Conservation (phyloP, 2,888 invertebrate genomes). For the Argyresthia goedartella region DNA sequence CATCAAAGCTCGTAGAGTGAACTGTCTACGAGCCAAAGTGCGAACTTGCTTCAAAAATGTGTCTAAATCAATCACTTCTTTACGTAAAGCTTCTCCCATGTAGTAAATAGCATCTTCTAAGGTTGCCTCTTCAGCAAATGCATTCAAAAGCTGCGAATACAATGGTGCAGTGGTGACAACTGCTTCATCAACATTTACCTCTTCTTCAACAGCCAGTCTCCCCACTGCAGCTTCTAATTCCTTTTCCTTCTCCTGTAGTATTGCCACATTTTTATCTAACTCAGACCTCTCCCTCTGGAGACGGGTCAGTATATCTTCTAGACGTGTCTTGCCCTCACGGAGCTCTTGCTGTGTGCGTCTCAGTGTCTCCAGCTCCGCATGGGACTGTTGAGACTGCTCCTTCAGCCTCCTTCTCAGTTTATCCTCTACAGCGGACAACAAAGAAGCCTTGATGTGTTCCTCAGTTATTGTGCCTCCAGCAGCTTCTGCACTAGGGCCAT, state of each 20-base stretch:
- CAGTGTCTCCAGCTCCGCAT: conserved; percentile 92
- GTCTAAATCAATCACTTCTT: conserved; percentile 94
- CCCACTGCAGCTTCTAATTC: conserved; percentile 87
- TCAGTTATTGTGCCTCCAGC: conserved; percentile 90
- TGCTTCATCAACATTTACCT: conserved; percentile 95
- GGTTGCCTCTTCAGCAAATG: conserved; percentile 98
- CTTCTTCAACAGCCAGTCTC: conserved; percentile 81
- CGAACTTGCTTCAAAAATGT: conserved; percentile 97
- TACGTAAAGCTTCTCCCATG: conserved; percentile 93
- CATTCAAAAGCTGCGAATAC: conserved; percentile 94
- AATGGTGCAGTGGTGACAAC: conserved; percentile 96
- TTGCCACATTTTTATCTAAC: conserved; percentile 84
- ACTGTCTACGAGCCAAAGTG: conserved; percentile 94
- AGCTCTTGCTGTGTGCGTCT: conserved; percentile 89
- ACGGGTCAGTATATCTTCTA: conserved; percentile 83
- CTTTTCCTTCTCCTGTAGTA: conserved; percentile 88
- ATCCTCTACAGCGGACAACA: conserved; percentile 96
- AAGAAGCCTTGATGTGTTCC: conserved; percentile 93
- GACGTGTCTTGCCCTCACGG: conserved; percentile 83
- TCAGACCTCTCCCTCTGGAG: conserved; percentile 85
- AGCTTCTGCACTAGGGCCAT: conserved; percentile 40
- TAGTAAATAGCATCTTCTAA: conserved; percentile 99
- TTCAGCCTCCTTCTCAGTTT: conserved; percentile 88
- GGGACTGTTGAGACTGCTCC: conserved; percentile 91
- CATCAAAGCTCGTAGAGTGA: conserved; percentile 95